phyloP scores from a whole-genome alignment of 2,888 invertebrate genomes.

The Dryadula phaetusa region DNA sequence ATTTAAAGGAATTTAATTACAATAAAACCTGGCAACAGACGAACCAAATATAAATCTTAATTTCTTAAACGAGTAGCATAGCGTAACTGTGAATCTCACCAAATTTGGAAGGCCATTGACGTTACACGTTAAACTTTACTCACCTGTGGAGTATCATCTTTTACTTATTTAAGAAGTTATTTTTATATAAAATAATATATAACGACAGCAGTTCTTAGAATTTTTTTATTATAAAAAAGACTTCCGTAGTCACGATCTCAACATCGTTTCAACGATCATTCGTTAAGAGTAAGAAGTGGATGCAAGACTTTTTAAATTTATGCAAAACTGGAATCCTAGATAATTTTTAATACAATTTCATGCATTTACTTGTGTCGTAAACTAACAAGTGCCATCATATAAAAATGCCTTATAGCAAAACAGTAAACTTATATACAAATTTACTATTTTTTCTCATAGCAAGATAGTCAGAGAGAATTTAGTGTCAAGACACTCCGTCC shows the following conservation, averaged over 20 bases:
- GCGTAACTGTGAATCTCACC: conserved; percentile 56
- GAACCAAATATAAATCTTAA: not conserved
- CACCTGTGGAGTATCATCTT: not conserved
- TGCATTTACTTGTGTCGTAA: not conserved
- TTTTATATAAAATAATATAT: not conserved
- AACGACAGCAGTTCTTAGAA: not conserved
- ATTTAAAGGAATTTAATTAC: not conserved
- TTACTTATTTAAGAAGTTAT: not conserved
- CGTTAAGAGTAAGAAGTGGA: conserved; percentile 9
- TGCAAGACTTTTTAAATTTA: conserved; percentile 4
- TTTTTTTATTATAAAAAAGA: conserved; percentile 5
- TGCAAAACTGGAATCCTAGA: not conserved
- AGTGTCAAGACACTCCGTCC: too few relatives aligned
- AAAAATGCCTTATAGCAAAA: too few relatives aligned
- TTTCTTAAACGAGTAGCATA: conserved; percentile 49
- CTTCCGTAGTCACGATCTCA: conserved; percentile 3
- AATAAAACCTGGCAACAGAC: not conserved
- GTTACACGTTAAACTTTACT: conserved; percentile 32
- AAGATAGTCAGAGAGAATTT: too few relatives aligned
- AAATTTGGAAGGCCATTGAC: conserved; percentile 50
- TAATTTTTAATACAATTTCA: not conserved
- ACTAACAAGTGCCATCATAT: too few relatives aligned
- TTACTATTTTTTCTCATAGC: too few relatives aligned
- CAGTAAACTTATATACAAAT: too few relatives aligned
- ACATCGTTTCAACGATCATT: conserved; percentile 15